Percentiles rank a stretch among this genome's conserved stretches.
These are phyloP conservation scores for Panulirus ornatus DNA, from an alignment of 1,140 invertebrate genomes.

Conservation along the genomic window DNA sequence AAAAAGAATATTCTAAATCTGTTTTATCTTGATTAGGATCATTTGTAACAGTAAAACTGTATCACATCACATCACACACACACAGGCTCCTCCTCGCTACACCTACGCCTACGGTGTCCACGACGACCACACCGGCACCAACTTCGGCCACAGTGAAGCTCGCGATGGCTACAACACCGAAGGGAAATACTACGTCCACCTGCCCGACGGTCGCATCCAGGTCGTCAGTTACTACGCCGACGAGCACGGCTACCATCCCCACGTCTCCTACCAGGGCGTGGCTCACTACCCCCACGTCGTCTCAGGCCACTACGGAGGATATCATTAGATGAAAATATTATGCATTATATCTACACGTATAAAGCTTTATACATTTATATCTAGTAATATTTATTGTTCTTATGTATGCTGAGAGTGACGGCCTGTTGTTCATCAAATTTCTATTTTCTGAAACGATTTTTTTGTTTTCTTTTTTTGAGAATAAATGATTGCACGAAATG, in stretches of 20 bases:
- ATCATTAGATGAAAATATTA: background rate
- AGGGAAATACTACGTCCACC: conserved; percentile 45
- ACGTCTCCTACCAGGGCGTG: conserved; percentile 89
- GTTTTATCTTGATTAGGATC: no score
- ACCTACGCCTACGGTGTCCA: conserved; percentile 11
- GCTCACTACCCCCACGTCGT: background rate
- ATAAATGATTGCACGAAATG: no score
- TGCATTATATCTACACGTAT: no score
- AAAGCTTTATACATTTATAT: no score
- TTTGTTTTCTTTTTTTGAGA: no score
- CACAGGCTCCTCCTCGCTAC: background rate
- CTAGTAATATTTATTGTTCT: no score
- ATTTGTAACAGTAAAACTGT: no score
- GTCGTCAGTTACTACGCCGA: conserved; percentile 94
- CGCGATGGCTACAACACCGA: conserved; percentile 30
- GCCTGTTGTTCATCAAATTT: no score
- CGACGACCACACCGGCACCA: conserved; percentile 20
- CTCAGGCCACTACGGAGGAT: background rate
- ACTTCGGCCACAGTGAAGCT: conserved; percentile 39
- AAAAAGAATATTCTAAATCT: no score
- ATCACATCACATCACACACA: no score
- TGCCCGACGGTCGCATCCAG: conserved; percentile 83
- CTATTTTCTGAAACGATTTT: no score
- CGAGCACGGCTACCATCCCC: conserved; percentile 95
- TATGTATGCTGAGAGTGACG: no score